Base-by-base conservation (phyloP, 1,140 invertebrate genomes). In the Maconellicoccus hirsutus region DNA sequence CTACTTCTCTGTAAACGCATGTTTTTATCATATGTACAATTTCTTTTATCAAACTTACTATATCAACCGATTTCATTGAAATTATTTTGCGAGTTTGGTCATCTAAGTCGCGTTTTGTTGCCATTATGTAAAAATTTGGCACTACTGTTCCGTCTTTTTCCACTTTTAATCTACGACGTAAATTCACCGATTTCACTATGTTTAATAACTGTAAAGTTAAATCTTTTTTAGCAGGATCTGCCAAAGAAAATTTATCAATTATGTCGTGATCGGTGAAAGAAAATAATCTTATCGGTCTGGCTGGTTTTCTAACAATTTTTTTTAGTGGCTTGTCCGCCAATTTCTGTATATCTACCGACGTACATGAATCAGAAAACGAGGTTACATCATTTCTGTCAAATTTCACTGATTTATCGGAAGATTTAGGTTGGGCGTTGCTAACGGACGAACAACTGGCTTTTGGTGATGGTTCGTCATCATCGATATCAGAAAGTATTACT, bases 221-320 rank as follows among this genome's bases (percentile, higher is more conserved):
- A 22, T 23, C 19, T 66, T 66, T 66, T 26, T 26, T 23, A 8
- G 61, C 25, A 3, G 61, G 61, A 25, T 66, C 61, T 22, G 8
- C 19, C 21, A 25, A 19, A 2, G 61, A 66, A 66, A 66, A 66
- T 66, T 16, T 23, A 25, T 66, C 25, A 10, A 25, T 23, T 6
- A 66, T 23, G 21, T 66, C 61, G 61, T 26, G 61, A 66, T 66
- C 61, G 22, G 61, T 66, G 25, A 66, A 66, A 23, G 61, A 66
- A 66, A 66, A 66, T 23, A 66, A 16, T 25, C 61, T 12, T 3
- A 66, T 16, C 2, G 61, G 61, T 26, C 61, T 23, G 8, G 61
- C 25, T 10, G 61, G 61, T 25, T 26, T 23, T 23, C 61, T 2
- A 66, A 25, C 61, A 23, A 25, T 14, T 66, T 66, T 66, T 66